Percentiles rank a stretch among this genome's conserved stretches.
phyloP scores from a whole-genome alignment of 2,113 vertebrate genomes.

The Cyrtonyx montezumae region DNA sequence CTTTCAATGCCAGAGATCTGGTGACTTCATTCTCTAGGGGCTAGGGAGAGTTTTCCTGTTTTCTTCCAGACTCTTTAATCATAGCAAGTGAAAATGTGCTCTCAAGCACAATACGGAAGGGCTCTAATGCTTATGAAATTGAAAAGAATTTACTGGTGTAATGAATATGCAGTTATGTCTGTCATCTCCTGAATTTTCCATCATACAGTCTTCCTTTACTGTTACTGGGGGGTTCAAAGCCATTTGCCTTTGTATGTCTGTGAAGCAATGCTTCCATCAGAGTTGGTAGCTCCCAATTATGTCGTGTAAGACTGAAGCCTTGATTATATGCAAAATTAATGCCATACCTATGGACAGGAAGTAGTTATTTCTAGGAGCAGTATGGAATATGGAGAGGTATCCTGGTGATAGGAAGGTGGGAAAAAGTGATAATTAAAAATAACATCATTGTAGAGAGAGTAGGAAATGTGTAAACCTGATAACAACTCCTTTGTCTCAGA shows the following conservation, averaged over 20 bases:
- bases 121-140: slow-evolving; percentile 30
- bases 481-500: neutral
- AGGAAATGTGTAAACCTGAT: neutral
- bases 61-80: slow-evolving; percentile 53
- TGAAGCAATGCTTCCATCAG: neutral
- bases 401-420: neutral
- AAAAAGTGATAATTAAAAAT: neutral
- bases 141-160: slow-evolving; percentile 44
- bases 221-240: slow-evolving; percentile 41
- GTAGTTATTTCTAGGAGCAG: neutral
- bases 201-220: slow-evolving; percentile 21
- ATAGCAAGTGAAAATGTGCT: slow-evolving; percentile 2
- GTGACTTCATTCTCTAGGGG: neutral
- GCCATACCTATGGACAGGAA: neutral
- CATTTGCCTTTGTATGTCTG: neutral
- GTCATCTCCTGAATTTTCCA: neutral
- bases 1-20: neutral
- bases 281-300: neutral
- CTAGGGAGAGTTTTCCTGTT: neutral
- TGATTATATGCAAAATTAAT: neutral
- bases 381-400: neutral
- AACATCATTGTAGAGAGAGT: accelerated
- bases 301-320: neutral
- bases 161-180: slow-evolving; percentile 8
- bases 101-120: neutral